Evolutionary conservation across 2,797 vertebrate species (phyloP).

Genomic region (Bradypodion ventrale): DNA sequence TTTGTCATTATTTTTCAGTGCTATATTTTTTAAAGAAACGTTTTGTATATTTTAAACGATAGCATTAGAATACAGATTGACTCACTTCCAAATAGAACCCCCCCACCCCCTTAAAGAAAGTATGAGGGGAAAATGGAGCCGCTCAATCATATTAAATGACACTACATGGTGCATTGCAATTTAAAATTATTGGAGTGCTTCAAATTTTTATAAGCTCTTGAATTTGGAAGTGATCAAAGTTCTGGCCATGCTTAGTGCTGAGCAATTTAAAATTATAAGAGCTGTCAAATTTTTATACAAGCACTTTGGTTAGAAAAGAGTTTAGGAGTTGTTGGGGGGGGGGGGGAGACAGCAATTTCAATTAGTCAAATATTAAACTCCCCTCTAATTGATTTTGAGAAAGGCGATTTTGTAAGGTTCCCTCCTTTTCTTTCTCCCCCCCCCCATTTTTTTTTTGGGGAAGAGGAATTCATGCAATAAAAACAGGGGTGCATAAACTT

Average conservation of each 20-base stretch:
- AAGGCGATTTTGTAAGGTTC: constrained; percentile 77
- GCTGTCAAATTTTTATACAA: constrained; percentile 89
- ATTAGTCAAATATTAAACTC: constrained; percentile 82
- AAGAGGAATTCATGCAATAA: constrained; percentile 45
- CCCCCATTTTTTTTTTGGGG: neutral
- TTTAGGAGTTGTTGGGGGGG: constrained; percentile 77
- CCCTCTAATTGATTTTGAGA: no score
- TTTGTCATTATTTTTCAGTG: constrained; percentile 77
- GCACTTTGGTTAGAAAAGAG: constrained; percentile 83
- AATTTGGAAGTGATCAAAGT: constrained; percentile 87
- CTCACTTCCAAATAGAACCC: constrained; percentile 83
- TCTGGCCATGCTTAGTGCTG: constrained; percentile 84
- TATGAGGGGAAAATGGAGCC: constrained; percentile 75
- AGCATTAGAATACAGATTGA: constrained; percentile 82
- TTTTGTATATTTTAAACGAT: constrained; percentile 76
- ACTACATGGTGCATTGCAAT: constrained; percentile 84
- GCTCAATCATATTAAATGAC: constrained; percentile 87
- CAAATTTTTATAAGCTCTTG: constrained; percentile 88
- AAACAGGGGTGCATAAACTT: no score
- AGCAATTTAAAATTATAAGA: constrained; percentile 88
- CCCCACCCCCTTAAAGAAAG: constrained; percentile 32
- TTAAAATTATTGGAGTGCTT: constrained; percentile 88
- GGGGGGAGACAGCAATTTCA: constrained; percentile 75
- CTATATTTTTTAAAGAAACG: constrained; percentile 77
- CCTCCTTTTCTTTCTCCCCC: constrained; percentile 64